phyloP scores from a whole-genome alignment of 2,113 vertebrate species.

The Cryptotis parvus region DNA sequence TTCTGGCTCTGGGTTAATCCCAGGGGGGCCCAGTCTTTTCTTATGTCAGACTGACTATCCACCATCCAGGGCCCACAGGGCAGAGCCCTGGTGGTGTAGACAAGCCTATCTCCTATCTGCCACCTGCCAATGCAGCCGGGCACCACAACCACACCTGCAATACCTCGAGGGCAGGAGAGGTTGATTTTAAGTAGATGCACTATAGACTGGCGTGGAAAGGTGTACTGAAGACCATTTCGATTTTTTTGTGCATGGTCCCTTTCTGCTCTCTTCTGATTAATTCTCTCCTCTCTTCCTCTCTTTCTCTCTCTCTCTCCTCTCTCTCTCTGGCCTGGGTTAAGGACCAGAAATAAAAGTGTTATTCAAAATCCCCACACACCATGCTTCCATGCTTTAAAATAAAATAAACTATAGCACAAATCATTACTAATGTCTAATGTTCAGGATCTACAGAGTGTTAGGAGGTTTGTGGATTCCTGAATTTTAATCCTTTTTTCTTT shows the following conservation, averaged over 20 bases:
- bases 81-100: too few relatives aligned
- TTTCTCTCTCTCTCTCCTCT: background rate
- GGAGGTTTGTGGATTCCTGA: background rate
- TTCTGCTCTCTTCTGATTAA: background rate
- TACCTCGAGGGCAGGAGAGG: too few relatives aligned
- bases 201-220: background rate
- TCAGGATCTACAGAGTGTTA: background rate
- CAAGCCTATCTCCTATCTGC: too few relatives aligned
- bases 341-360: background rate
- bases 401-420: background rate
- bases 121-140: too few relatives aligned
- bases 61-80: too few relatives aligned
- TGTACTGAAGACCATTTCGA: background rate
- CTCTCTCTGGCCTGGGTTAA: background rate
- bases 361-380: background rate
- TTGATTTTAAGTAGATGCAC: rapidly evolving
- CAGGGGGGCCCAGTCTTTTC: too few relatives aligned
- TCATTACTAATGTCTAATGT: background rate
- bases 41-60: too few relatives aligned
- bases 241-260: background rate
- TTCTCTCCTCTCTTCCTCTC: too few relatives aligned
- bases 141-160: too few relatives aligned
- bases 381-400: background rate
- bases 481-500: too few relatives aligned
- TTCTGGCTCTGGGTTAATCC: too few relatives aligned